Evolutionary conservation across 1,140 invertebrate genomes (phyloP).

Genomic region (Gerris buenoi): DNA sequence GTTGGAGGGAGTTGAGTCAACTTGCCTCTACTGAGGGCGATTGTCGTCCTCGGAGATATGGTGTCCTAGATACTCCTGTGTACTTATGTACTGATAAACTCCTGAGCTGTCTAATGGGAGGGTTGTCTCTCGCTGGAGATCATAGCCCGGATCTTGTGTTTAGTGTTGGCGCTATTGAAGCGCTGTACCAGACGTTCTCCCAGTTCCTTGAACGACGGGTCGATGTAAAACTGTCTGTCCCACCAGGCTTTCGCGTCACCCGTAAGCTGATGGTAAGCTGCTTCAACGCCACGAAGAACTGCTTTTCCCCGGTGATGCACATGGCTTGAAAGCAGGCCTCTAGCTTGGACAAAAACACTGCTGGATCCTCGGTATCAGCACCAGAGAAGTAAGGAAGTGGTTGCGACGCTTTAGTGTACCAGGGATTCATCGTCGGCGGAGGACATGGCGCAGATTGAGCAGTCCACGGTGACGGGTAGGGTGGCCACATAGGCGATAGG

Average conservation of each 20-base stretch:
- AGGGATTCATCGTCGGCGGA: constrained; percentile 44
- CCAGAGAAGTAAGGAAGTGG: too few relatives aligned
- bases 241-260: neutral
- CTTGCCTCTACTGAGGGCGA: too few relatives aligned
- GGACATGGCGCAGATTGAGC: constrained; percentile 42
- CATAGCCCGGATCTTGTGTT: neutral
- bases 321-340: neutral
- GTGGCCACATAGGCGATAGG: constrained; percentile 43
- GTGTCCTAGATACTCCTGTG: too few relatives aligned
- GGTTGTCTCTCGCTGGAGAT: neutral
- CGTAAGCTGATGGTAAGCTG: too few relatives aligned
- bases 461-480: constrained; percentile 49
- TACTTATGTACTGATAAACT: too few relatives aligned
- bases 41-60: too few relatives aligned
- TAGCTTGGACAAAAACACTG: neutral
- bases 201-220: neutral
- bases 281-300: neutral
- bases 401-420: too few relatives aligned
- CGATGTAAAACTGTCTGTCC: neutral
- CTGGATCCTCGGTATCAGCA: neutral
- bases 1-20: too few relatives aligned
- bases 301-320: neutral
- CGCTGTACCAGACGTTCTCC: too few relatives aligned
- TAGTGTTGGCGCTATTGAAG: neutral
- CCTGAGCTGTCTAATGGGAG: neutral